Conservation (phyloP, 2,113 vertebrate species). For the Hippopotamus amphibius region DNA sequence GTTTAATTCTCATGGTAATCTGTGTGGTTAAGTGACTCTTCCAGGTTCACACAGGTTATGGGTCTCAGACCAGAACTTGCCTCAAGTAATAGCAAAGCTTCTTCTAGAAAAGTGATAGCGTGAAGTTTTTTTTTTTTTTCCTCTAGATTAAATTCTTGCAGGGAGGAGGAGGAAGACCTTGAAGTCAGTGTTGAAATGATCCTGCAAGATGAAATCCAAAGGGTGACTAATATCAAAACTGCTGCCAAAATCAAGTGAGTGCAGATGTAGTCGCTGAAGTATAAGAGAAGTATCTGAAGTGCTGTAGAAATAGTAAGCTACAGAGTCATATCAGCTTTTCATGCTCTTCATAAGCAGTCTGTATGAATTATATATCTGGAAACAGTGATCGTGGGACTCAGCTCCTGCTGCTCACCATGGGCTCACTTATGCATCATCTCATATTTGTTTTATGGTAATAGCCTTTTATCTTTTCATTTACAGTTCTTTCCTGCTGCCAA, state of each 20-base stretch:
- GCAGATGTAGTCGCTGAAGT: neutral
- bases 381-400: neutral
- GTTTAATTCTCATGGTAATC: neutral
- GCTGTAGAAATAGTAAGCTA: neutral
- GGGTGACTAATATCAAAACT: conserved; percentile 91
- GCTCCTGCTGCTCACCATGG: neutral
- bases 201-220: conserved; percentile 92
- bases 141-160: conserved; percentile 86
- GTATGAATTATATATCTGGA: neutral
- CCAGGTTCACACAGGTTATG: neutral
- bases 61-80: neutral
- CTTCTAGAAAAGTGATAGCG: neutral
- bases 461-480: neutral
- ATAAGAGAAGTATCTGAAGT: neutral
- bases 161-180: conserved; percentile 84
- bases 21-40: neutral
- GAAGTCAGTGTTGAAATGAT: conserved; percentile 84
- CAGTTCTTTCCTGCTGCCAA: neutral
- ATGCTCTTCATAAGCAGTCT: neutral
- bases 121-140: neutral
- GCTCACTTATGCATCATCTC: neutral
- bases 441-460: neutral
- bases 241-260: conserved; percentile 97
- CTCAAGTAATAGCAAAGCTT: neutral
- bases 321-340: neutral